Evolutionary conservation across 1,140 invertebrate genomes (phyloP).

Genomic region (Diorhabda sublineata): DNA sequence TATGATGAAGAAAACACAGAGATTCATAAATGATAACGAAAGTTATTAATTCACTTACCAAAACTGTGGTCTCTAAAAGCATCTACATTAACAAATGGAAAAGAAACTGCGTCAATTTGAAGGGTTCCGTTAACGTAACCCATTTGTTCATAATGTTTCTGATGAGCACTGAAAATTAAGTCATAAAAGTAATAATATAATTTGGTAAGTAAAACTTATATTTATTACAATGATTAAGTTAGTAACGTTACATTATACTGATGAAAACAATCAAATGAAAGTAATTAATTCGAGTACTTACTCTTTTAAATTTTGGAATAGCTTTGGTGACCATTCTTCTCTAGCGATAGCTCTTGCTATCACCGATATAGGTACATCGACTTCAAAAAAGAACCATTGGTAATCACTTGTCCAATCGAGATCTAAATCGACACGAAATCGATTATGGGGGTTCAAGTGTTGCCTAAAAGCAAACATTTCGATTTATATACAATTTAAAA

Average conservation of each 20-base stretch:
- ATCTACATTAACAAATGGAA: slow-evolving; percentile 48
- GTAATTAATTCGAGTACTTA: slow-evolving; percentile 31
- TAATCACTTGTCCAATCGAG: slow-evolving; percentile 53
- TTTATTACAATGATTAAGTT: no score
- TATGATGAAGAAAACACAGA: neutral
- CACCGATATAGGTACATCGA: slow-evolving; percentile 55
- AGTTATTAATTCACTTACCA: slow-evolving; percentile 49
- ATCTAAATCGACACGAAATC: slow-evolving; percentile 51
- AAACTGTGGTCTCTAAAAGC: slow-evolving; percentile 68
- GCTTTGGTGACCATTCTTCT: slow-evolving; percentile 61
- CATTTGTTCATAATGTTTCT: slow-evolving; percentile 73
- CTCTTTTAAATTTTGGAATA: slow-evolving; percentile 61
- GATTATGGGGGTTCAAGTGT: slow-evolving; percentile 46
- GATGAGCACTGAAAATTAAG: slow-evolving; percentile 56
- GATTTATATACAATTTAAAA: neutral
- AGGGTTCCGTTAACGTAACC: slow-evolving; percentile 55
- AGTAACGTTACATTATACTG: no score
- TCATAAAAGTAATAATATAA: slow-evolving; percentile 1
- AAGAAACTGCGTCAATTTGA: slow-evolving; percentile 50
- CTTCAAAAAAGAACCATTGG: slow-evolving; percentile 63
- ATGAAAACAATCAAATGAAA: no score
- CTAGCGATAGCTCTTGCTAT: slow-evolving; percentile 61
- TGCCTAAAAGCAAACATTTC: slow-evolving; percentile 39
- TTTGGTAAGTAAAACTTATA: neutral
- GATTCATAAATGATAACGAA: neutral